Evolutionary conservation across 2,888 invertebrate species (phyloP).

Genomic region (Drosophila emarginata): DNA sequence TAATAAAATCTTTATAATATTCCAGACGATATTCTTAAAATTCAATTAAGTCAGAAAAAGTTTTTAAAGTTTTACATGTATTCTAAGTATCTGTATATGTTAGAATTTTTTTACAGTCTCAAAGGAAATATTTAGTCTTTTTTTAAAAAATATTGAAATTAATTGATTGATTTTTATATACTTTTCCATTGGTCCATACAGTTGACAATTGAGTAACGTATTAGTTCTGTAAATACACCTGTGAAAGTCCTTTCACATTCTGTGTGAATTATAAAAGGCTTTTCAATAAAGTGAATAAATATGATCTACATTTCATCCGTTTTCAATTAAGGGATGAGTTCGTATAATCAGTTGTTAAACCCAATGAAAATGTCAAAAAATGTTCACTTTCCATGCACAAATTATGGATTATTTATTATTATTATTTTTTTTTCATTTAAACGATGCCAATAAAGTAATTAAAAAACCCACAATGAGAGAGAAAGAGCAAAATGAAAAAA

Average conservation of each 20-base stretch:
- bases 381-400: neutral
- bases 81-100: no score
- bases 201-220: neutral
- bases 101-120: no score
- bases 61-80: no score
- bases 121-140: no score
- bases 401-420: neutral
- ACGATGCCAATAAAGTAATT: slow-evolving; percentile 46
- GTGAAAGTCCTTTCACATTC: neutral
- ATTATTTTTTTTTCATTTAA: slow-evolving; percentile 32
- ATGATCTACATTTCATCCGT: neutral
- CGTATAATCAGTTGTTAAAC: neutral
- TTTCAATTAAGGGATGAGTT: slow-evolving; percentile 3
- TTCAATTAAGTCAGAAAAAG: no score
- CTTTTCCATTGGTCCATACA: no score
- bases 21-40: no score
- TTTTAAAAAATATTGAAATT: no score
- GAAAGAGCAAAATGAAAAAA: slow-evolving; percentile 3
- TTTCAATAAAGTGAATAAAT: neutral
- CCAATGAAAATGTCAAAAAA: neutral
- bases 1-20: no score
- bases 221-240: neutral
- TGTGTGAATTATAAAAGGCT: neutral
- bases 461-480: slow-evolving; percentile 30
- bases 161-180: no score